Conservation (phyloP, 2,113 vertebrate genomes). For the Saguinus imperator region DNA sequence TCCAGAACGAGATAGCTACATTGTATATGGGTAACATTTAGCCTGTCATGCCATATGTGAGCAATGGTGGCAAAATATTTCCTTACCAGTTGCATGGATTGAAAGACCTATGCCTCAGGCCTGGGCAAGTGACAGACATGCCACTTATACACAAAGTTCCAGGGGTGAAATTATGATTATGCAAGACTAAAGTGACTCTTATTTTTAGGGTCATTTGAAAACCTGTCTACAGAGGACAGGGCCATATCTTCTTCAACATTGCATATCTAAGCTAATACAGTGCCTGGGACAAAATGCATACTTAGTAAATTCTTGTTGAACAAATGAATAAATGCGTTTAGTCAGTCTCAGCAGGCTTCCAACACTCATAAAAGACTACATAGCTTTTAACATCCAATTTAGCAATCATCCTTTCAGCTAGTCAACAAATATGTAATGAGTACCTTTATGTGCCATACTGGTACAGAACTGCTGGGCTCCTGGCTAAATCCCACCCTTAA, state of each 20-base stretch:
- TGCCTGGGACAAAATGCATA: constrained; percentile 10
- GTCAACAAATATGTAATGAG: not conserved
- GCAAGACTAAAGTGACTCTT: not conserved
- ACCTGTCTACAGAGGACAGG: not conserved
- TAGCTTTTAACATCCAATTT: not conserved
- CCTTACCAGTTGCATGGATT: not conserved
- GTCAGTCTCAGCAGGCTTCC: not conserved
- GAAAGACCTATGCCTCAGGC: not conserved
- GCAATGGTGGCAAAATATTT: not conserved
- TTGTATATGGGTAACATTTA: not conserved
- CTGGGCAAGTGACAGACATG: not conserved
- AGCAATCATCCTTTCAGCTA: not conserved
- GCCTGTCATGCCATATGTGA: not conserved
- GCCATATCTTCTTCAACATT: not conserved
- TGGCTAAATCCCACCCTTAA: no score
- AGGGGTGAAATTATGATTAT: not conserved
- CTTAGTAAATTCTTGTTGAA: constrained; percentile 50
- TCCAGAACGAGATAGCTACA: not conserved
- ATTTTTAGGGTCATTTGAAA: constrained; percentile 25
- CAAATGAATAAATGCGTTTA: constrained; percentile 38
- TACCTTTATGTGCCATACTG: not conserved
- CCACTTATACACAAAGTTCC: not conserved
- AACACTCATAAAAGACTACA: not conserved
- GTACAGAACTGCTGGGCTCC: no score
- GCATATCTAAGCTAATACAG: not conserved